Evolutionary conservation across 2,888 invertebrate species (phyloP), one percentile per base, ranked within the genome.

Genomic region (Sarcophaga caerulescens): DNA sequence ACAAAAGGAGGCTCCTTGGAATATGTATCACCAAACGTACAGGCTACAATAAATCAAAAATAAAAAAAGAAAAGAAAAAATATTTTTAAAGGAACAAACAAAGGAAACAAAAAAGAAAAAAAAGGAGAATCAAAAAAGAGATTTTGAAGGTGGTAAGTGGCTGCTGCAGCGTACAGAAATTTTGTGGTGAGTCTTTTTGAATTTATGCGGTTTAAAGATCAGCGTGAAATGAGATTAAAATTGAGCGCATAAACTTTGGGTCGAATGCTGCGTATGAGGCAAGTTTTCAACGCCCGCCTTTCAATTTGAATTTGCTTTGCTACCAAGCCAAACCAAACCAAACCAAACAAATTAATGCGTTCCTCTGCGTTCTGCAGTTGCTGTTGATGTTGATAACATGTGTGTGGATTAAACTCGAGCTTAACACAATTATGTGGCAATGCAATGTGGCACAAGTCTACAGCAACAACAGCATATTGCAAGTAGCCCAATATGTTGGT

Each of bases 181-280:
- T 73, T 82, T 47, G 45, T 71, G 89, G 88, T 63, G 14, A 19
- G 35, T 68, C 19, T 11, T 57, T 70, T 57, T 70, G 52, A 84
- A 76, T 81, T 84, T 81, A 88, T 52, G 52, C 52, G 52, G 88
- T 89, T 89, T 47, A 87, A 89, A 90, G 91, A 91, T 91, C 91
- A 92, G 92, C 92, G 91, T 92, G 93, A 92, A 92, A 92, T 91
- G 89, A 92, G 92, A 92, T 92, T 92, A 92, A 91, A 89, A 90
- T 91, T 91, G 86, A 70, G 90, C 91, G 44, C 52, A 90, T 90
- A 92, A 89, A 88, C 45, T 71, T n/a, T 44, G 8, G 57, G 17
- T 65, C 17, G 45, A 25, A 19, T 63, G 44, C 4, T 63, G 44
- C 4, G 66, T 52, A 47, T 21, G 57, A 62, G 68, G 89, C 78